Evolutionary conservation across 2,797 vertebrate genomes (phyloP).

Genomic region (Carapus acus): DNA sequence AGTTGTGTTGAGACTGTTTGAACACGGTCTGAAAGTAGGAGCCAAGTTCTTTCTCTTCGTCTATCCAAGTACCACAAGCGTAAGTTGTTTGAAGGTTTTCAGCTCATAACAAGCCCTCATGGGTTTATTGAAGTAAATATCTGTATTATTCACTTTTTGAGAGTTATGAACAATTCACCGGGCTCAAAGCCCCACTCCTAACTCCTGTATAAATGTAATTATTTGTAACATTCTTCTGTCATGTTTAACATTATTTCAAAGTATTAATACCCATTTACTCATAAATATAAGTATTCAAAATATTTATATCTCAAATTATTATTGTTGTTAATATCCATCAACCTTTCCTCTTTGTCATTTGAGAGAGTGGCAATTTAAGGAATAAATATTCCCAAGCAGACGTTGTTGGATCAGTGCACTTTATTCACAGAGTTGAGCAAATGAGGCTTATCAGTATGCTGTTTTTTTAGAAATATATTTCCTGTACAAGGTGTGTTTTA

Average conservation of each 20-base stretch:
- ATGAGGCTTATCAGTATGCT: too few relatives aligned
- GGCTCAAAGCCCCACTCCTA: constrained; percentile 13
- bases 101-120: constrained; percentile 16
- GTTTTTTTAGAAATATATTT: too few relatives aligned
- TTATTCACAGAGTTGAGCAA: constrained; percentile 1
- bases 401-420: neutral
- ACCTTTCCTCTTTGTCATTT: constrained; percentile 16
- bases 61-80: neutral
- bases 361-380: constrained; percentile 17
- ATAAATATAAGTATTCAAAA: constrained; percentile 3
- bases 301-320: constrained; percentile 26
- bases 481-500: too few relatives aligned
- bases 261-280: constrained; percentile 27
- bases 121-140: constrained; percentile 4
- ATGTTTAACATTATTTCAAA: constrained; percentile 25
- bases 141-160: neutral
- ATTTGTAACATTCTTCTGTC: constrained; percentile 32
- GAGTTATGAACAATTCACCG: neutral
- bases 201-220: constrained; percentile 23
- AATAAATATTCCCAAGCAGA: constrained; percentile 29
- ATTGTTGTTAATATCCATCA: constrained; percentile 6
- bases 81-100: constrained; percentile 55
- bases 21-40: constrained; percentile 22
- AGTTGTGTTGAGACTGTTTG: neutral
- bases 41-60: constrained; percentile 11